These are phyloP conservation scores for Gryllus bimaculatus DNA, from an alignment of 1,140 invertebrate species.

Conservation along the genomic window DNA sequence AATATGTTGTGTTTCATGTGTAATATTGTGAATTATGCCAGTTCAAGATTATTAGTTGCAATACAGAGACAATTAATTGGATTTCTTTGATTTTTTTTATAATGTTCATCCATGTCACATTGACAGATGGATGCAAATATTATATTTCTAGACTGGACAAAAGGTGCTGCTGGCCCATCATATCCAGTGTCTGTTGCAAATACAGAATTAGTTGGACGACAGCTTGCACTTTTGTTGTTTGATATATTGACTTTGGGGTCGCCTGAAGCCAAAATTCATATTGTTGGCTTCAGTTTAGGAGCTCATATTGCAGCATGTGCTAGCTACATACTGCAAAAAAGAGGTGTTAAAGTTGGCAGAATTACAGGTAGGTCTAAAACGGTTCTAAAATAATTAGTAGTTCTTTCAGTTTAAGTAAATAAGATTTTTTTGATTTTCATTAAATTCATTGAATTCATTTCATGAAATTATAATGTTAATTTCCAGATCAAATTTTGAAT, in stretches of 20 bases:
- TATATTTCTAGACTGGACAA: slow-evolving; percentile 42
- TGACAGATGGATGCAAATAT: slow-evolving; percentile 40
- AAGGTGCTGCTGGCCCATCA: slow-evolving; percentile 38
- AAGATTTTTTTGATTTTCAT: background rate
- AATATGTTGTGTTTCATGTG: no score
- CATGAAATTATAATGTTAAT: background rate
- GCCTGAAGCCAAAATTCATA: slow-evolving; percentile 43
- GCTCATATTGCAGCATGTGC: slow-evolving; percentile 66
- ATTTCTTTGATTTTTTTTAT: no score
- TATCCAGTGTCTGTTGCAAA: slow-evolving; percentile 53
- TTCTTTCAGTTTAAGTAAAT: background rate
- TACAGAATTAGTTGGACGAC: slow-evolving; percentile 51
- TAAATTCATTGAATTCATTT: background rate
- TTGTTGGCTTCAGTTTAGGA: slow-evolving; percentile 69
- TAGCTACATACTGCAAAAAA: slow-evolving; percentile 49
- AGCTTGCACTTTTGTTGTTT: slow-evolving; percentile 41
- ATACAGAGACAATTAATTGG: no score
- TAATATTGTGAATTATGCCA: no score
- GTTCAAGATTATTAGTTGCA: no score
- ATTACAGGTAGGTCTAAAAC: slow-evolving; percentile 46
- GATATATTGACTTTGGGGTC: slow-evolving; percentile 38
- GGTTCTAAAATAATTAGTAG: background rate
- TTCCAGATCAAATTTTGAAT: background rate
- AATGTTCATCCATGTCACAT: background rate
- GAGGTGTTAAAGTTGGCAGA: slow-evolving; percentile 47